A percentile compares a stretch with the other conserved stretches of the same genome.
phyloP scores from a whole-genome alignment of 2,113 vertebrate species.

The Seriola aureovittata region DNA sequence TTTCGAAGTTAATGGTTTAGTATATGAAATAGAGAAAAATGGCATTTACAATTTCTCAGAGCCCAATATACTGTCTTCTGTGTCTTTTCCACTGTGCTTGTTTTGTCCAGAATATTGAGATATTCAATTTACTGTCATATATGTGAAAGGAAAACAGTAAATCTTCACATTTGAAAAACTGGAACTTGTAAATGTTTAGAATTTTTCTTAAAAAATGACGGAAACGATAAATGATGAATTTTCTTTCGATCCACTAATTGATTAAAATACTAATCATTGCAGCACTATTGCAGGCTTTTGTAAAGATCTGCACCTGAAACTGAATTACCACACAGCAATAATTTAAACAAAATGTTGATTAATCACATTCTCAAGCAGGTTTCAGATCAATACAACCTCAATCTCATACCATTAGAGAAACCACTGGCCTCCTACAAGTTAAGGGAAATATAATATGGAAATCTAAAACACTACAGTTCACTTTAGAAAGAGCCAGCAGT shows the following conservation, averaged over 20 bases:
- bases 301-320: background rate
- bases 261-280: too few species aligned
- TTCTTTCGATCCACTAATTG: too few species aligned
- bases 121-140: background rate
- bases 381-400: background rate
- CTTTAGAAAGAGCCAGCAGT: background rate
- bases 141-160: background rate
- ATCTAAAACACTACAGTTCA: slow-evolving; percentile 3
- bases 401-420: background rate
- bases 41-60: background rate
- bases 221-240: too few species aligned
- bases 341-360: background rate
- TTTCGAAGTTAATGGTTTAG: background rate
- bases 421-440: background rate
- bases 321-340: background rate
- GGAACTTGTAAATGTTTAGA: too few species aligned
- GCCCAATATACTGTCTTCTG: background rate
- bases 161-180: background rate
- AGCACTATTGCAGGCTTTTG: background rate
- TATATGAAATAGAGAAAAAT: background rate
- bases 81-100: background rate
- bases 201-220: too few species aligned
- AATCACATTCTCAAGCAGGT: background rate
- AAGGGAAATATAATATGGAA: background rate
- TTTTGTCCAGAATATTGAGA: background rate